phyloP scores from a whole-genome alignment of 2,888 invertebrate genomes.

The Himalopsyche anomala region DNA sequence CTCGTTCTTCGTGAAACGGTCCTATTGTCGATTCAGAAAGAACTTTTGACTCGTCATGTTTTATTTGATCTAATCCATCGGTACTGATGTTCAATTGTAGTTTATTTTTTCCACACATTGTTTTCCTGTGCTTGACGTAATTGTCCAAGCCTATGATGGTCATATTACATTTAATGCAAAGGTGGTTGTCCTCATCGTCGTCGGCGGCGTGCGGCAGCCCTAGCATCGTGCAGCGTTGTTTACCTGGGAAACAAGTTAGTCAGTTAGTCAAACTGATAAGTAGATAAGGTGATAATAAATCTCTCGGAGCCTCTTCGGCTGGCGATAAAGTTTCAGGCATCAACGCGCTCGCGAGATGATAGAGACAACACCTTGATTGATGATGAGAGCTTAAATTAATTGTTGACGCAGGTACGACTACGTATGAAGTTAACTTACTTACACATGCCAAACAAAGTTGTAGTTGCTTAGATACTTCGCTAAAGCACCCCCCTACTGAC shows the following conservation, averaged over 20 bases:
- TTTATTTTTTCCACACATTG: slow-evolving; percentile 78
- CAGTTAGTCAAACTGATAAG: slow-evolving; percentile 64
- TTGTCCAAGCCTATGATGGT: slow-evolving; percentile 91
- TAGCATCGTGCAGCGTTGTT: slow-evolving; percentile 71
- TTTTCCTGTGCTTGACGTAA: slow-evolving; percentile 89
- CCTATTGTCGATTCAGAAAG: slow-evolving; percentile 50
- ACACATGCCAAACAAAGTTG: slow-evolving; percentile 64
- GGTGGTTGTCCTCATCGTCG: slow-evolving; percentile 88
- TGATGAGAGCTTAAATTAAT: slow-evolving; percentile 66
- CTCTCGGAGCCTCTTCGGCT: slow-evolving; percentile 60
- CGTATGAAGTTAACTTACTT: slow-evolving; percentile 59
- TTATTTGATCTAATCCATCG: slow-evolving; percentile 72
- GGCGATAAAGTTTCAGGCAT: slow-evolving; percentile 65
- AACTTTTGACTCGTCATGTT: slow-evolving; percentile 68
- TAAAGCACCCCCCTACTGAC: slow-evolving; percentile 54
- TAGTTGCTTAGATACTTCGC: slow-evolving; percentile 60
- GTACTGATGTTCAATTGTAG: slow-evolving; percentile 67
- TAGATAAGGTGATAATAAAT: slow-evolving; percentile 66
- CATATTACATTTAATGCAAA: slow-evolving; percentile 90
- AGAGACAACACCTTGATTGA: slow-evolving; percentile 66
- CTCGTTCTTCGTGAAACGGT: slow-evolving; percentile 71
- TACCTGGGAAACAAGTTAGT: slow-evolving; percentile 63
- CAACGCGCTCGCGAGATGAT: slow-evolving; percentile 64
- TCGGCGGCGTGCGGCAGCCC: slow-evolving; percentile 74
- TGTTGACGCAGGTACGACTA: slow-evolving; percentile 65